phyloP scores from a whole-genome alignment of 2,888 invertebrate genomes.

The Amorpha juglandis region DNA sequence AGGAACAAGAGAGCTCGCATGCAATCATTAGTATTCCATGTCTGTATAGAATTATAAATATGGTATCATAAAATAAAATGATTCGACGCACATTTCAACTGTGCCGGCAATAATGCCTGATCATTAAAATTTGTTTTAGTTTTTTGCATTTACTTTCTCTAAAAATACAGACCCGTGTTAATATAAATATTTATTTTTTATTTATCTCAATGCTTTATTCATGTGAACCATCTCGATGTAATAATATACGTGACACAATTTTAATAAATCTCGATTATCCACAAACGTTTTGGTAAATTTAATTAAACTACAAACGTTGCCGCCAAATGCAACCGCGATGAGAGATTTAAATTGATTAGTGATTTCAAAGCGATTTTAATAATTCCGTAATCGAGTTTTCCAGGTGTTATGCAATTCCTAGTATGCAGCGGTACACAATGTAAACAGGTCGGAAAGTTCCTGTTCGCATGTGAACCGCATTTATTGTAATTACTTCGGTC shows the following conservation, averaged over 20 bases:
- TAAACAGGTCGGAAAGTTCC: constrained; percentile 59
- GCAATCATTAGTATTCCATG: constrained; percentile 45
- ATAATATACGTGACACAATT: constrained; percentile 9
- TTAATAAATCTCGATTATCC: constrained; percentile 6
- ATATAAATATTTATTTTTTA: neutral
- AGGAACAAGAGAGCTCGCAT: constrained; percentile 33
- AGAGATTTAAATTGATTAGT: constrained; percentile 10
- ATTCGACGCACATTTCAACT: constrained; percentile 26
- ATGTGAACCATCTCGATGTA: constrained; percentile 6
- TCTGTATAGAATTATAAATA: constrained; percentile 38
- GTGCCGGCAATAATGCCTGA: no score
- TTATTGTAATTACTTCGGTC: constrained; percentile 76
- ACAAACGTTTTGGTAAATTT: constrained; percentile 5
- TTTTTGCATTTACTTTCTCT: constrained; percentile 15
- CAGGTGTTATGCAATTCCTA: constrained; percentile 67
- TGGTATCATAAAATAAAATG: constrained; percentile 41
- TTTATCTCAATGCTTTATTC: neutral
- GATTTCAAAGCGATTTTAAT: constrained; percentile 10
- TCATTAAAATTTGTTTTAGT: constrained; percentile 14
- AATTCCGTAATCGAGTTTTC: constrained; percentile 14
- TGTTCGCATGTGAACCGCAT: constrained; percentile 71
- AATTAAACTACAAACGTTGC: neutral
- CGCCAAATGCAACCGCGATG: constrained; percentile 10
- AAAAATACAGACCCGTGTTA: neutral
- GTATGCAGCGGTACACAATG: constrained; percentile 61